phyloP scores from a whole-genome alignment of 1,140 invertebrate species.

The Oreohelix idahoensis region DNA sequence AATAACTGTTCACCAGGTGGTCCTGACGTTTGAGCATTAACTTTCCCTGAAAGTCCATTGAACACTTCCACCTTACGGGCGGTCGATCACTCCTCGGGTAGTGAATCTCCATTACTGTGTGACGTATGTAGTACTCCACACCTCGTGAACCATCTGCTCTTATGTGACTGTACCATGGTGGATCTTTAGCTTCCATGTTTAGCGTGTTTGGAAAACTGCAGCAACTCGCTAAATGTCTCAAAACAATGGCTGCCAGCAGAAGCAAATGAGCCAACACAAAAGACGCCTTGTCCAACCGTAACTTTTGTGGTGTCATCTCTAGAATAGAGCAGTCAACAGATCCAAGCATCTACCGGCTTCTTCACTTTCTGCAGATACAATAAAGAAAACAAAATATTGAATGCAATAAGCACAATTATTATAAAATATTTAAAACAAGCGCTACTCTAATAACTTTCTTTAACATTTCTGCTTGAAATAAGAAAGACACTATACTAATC shows the following conservation, averaged over 20 bases:
- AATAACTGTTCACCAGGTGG: slow-evolving; percentile 14
- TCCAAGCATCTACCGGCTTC: too few relatives aligned
- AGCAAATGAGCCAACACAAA: background rate
- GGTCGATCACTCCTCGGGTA: background rate
- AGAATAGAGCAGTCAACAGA: too few relatives aligned
- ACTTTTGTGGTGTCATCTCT: background rate
- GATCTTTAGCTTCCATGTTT: slow-evolving; percentile 33
- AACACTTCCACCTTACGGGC: slow-evolving; percentile 43
- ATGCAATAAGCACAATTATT: too few relatives aligned
- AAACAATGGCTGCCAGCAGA: background rate
- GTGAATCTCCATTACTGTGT: slow-evolving; percentile 41
- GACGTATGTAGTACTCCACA: slow-evolving; percentile 39
- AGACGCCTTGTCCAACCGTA: background rate
- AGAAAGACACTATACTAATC: too few relatives aligned
- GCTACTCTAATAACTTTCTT: too few relatives aligned
- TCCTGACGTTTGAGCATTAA: slow-evolving; percentile 47
- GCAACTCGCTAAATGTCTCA: background rate
- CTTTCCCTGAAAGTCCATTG: slow-evolving; percentile 36
- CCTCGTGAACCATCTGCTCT: slow-evolving; percentile 36
- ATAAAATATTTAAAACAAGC: too few relatives aligned
- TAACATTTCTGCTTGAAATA: too few relatives aligned
- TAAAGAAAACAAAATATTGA: too few relatives aligned
- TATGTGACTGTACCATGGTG: slow-evolving; percentile 44
- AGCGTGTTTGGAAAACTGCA: slow-evolving; percentile 42
- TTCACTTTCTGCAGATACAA: too few relatives aligned